These are phyloP conservation scores for Notechis scutatus DNA, from an alignment of 2,113 vertebrate species.

Conservation along the genomic window DNA sequence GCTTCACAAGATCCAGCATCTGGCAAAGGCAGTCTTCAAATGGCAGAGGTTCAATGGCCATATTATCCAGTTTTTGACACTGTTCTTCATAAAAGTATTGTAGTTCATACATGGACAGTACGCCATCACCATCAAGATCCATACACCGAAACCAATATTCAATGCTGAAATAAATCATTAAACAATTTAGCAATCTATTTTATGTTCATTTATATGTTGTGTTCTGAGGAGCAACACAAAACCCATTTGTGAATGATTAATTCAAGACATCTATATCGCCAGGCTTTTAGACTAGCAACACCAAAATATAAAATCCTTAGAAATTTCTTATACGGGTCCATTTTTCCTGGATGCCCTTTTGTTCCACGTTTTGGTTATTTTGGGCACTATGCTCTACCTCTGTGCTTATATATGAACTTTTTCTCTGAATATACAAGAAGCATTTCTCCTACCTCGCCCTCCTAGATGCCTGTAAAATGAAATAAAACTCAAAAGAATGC, in stretches of 20 bases:
- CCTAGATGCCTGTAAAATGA: background rate
- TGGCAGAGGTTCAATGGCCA: constrained; percentile 90
- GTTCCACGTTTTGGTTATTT: background rate
- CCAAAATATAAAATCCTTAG: background rate
- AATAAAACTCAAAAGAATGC: background rate
- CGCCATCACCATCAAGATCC: constrained; percentile 93
- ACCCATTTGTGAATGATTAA: background rate
- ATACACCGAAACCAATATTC: constrained; percentile 99
- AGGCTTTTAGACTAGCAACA: background rate
- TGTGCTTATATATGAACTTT: background rate
- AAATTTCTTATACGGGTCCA: background rate
- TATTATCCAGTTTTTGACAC: constrained; percentile 83
- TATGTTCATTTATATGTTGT: background rate
- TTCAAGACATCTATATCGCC: background rate
- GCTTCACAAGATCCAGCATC: constrained; percentile 92
- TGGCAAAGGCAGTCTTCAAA: constrained; percentile 95
- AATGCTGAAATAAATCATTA: constrained; percentile 71
- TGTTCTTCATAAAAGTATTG: constrained; percentile 96
- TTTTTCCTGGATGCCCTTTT: background rate
- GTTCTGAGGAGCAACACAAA: background rate
- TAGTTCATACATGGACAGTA: constrained; percentile 91
- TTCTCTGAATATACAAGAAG: background rate
- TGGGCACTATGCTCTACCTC: background rate
- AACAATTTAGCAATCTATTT: background rate
- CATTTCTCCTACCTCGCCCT: background rate